Conservation (phyloP, 2,797 vertebrate species). For the Gobio occitaniae region DNA sequence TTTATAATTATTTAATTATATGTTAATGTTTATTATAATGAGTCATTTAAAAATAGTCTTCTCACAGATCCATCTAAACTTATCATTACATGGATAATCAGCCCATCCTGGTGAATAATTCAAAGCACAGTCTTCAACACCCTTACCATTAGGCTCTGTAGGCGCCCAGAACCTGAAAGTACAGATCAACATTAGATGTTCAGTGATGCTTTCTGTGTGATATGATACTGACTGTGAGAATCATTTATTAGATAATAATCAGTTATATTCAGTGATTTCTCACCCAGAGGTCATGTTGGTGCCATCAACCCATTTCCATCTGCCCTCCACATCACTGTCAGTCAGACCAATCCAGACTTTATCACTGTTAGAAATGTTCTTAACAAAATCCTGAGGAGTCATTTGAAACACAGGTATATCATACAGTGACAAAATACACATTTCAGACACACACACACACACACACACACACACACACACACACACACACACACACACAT, state of each 20-base stretch:
- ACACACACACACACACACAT: too few relatives aligned
- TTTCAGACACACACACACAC: too few relatives aligned
- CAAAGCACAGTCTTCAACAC: background rate
- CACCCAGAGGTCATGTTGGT: background rate
- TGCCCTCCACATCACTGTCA: background rate
- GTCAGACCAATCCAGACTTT: background rate
- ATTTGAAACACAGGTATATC: background rate
- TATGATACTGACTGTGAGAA: too few relatives aligned
- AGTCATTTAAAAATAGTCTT: too few relatives aligned
- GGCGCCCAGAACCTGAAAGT: background rate
- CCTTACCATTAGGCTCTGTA: fast-evolving
- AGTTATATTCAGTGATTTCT: background rate
- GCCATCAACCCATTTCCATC: slow-evolving; percentile 6
- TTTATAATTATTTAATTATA: too few relatives aligned
- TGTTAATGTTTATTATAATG: too few relatives aligned
- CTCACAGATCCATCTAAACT: too few relatives aligned
- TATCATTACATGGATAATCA: fast-evolving
- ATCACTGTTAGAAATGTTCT: background rate
- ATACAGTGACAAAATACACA: too few relatives aligned
- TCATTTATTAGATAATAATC: background rate
- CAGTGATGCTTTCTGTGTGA: background rate
- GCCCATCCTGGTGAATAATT: fast-evolving
- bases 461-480: too few relatives aligned
- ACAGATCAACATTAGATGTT: background rate
- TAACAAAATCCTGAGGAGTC: background rate